These are phyloP conservation scores for Sinocyclocheilus maitianheensis DNA, from an alignment of 2,113 vertebrate species.

Conservation along the genomic window DNA sequence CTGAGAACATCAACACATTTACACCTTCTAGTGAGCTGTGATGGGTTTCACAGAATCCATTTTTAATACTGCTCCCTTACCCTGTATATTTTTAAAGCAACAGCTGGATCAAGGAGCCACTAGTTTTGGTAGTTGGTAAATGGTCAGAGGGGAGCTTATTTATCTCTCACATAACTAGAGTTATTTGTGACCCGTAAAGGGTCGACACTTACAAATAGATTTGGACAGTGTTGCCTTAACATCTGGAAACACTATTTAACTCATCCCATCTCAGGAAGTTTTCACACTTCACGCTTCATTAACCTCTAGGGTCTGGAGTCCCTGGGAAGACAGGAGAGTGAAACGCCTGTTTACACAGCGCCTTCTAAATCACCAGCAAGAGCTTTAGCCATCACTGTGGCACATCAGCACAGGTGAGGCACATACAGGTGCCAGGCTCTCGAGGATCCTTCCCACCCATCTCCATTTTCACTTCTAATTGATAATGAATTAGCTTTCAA, in stretches of 20 bases:
- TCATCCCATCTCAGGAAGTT: slow-evolving; percentile 88
- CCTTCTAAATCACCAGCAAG: slow-evolving; percentile 74
- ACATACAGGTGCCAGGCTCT: slow-evolving; percentile 48
- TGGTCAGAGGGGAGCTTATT: slow-evolving; percentile 49
- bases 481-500: slow-evolving; percentile 55
- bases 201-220: slow-evolving; percentile 76
- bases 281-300: slow-evolving; percentile 99
- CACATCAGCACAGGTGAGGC: slow-evolving; percentile 52
- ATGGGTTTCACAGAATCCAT: slow-evolving; percentile 18
- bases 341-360: slow-evolving; percentile 69
- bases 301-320: slow-evolving; percentile 85
- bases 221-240: slow-evolving; percentile 79
- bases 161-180: slow-evolving; percentile 59
- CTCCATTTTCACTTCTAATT: slow-evolving; percentile 61
- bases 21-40: slow-evolving; percentile 33
- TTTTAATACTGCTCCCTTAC: slow-evolving; percentile 36
- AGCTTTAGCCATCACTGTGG: slow-evolving; percentile 64
- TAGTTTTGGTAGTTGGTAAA: slow-evolving; percentile 38
- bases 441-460: slow-evolving; percentile 55
- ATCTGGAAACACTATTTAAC: slow-evolving; percentile 92
- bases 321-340: slow-evolving; percentile 80
- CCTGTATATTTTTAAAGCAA: slow-evolving; percentile 22
- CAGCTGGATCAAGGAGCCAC: slow-evolving; percentile 24
- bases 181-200: slow-evolving; percentile 73
- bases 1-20: slow-evolving; percentile 33